Percentiles rank a stretch among this genome's conserved stretches.
These are phyloP conservation scores for Eunapius fragilis DNA, from an alignment of 37 sponge, comb jelly and placozoan genomes.

Conservation along the genomic window DNA sequence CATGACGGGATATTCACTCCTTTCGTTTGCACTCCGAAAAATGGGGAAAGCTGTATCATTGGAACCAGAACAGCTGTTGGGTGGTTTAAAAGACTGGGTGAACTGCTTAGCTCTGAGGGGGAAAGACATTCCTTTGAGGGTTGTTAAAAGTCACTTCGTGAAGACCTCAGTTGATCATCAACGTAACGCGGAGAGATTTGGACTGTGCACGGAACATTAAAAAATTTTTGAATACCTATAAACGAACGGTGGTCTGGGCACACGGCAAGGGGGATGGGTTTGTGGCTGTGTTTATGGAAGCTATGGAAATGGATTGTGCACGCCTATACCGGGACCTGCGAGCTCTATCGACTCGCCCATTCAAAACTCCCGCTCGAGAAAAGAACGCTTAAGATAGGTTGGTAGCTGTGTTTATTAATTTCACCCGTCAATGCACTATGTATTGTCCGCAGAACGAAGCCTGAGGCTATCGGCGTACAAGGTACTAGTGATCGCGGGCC, in stretches of 20 bases:
- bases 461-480: not conserved
- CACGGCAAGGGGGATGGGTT: not conserved
- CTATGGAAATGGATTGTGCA: constrained; percentile 77
- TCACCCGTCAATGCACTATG: not conserved
- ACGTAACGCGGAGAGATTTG: not conserved
- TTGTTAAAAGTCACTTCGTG: constrained; percentile 67
- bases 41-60: not conserved
- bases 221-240: not conserved
- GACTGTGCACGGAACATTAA: not conserved
- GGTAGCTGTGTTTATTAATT: constrained; percentile 11
- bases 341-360: constrained; percentile 48
- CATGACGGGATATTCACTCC: constrained; percentile 81
- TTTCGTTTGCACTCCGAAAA: constrained; percentile 8
- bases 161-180: constrained; percentile 57
- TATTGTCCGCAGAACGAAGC: not conserved
- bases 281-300: constrained; percentile 33
- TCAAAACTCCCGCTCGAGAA: constrained; percentile 4
- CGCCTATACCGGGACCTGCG: constrained; percentile 65
- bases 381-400: constrained; percentile 42
- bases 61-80: not conserved
- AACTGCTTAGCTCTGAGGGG: constrained; percentile 54
- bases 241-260: not conserved
- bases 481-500: not conserved
- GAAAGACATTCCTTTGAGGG: constrained; percentile 48
- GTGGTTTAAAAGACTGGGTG: constrained; percentile 17